phyloP scores from a whole-genome alignment of 2,888 invertebrate genomes.

The Nephrotoma appendiculata region DNA sequence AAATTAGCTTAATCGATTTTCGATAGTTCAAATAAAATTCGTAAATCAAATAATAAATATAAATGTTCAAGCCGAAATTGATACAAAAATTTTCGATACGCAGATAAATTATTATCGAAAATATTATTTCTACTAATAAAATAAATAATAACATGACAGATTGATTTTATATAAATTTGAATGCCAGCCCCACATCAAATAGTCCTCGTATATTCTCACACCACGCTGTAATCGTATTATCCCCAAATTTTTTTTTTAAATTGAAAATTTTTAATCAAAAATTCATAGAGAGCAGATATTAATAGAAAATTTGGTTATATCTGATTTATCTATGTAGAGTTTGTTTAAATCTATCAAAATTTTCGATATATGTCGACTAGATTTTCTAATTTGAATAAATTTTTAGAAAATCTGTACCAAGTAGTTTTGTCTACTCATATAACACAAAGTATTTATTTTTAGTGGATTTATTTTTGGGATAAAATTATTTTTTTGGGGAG shows the following conservation, averaged over 20 bases:
- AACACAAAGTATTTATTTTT: too few species aligned
- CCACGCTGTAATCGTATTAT: too few species aligned
- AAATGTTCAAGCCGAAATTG: neutral
- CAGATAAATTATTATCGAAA: neutral
- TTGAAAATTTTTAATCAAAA: neutral
- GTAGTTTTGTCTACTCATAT: too few species aligned
- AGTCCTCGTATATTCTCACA: neutral
- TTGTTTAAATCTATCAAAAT: neutral
- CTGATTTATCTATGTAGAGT: neutral
- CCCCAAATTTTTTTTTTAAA: too few species aligned
- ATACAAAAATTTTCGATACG: neutral
- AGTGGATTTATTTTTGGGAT: neutral
- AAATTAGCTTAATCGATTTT: neutral
- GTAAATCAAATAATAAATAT: neutral
- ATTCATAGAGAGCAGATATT: neutral
- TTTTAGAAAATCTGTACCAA: too few species aligned
- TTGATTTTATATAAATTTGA: neutral
- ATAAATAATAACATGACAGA: neutral
- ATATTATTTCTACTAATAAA: neutral
- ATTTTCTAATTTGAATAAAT: too few species aligned
- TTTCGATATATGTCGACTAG: too few species aligned
- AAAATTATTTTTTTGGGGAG: neutral
- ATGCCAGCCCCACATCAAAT: neutral
- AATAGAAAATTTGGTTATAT: neutral
- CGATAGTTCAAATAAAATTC: neutral